Evolutionary conservation across 2,888 invertebrate species (phyloP).

Genomic region (Rhimphoctona megacephalus): DNA sequence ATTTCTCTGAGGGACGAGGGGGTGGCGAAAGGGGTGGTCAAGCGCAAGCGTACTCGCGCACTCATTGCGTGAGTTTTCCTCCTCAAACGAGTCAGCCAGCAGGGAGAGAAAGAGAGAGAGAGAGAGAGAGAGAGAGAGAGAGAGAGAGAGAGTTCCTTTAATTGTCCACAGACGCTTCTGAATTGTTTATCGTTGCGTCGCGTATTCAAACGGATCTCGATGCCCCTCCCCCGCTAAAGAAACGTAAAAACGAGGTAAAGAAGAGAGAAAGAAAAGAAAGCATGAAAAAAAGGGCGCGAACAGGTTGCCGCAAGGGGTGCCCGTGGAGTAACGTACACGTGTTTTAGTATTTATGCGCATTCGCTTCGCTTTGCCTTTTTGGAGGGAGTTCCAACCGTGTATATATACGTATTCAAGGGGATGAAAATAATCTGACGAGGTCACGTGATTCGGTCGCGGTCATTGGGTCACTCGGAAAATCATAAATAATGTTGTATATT

Average conservation of each 20-base stretch:
- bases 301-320: neutral
- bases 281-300: neutral
- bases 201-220: neutral
- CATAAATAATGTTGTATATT: neutral
- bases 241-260: neutral
- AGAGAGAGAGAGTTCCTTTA: neutral
- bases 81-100: neutral
- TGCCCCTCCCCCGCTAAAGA: neutral
- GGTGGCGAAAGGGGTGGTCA: neutral
- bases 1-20: slow-evolving; percentile 4
- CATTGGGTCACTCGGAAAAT: slow-evolving; percentile 36
- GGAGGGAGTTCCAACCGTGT: neutral
- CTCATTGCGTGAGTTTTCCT: slow-evolving; percentile 1
- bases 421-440: slow-evolving; percentile 13
- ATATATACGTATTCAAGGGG: neutral
- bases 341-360: slow-evolving; percentile 6
- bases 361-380: neutral
- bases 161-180: neutral
- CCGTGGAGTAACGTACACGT: neutral
- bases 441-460: slow-evolving; percentile 34
- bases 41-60: slow-evolving; percentile 12
- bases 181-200: slow-evolving; percentile 16
- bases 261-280: neutral
- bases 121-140: neutral
- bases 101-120: neutral